Evolutionary conservation across 2,797 vertebrate genomes (phyloP).

Genomic region (Gymnothorax reevesii): DNA sequence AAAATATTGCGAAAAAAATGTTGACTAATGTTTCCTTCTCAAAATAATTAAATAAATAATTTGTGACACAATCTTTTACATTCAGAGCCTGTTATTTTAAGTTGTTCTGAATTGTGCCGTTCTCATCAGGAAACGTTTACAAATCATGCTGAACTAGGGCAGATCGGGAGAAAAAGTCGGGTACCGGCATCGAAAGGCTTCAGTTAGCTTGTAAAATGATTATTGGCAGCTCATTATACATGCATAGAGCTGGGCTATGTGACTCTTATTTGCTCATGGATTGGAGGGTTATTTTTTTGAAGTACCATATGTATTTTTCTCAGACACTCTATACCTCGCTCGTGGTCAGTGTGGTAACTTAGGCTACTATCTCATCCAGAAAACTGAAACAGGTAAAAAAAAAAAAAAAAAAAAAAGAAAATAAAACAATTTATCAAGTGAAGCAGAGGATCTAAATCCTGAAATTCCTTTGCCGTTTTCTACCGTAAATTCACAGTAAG

Average conservation of each 20-base stretch:
- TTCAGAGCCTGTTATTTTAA: background rate
- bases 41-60: too few species aligned
- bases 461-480: conserved; percentile 71
- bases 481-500: conserved; percentile 69
- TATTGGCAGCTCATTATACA: conserved; percentile 23
- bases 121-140: background rate
- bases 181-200: background rate
- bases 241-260: conserved; percentile 11
- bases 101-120: background rate
- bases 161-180: background rate
- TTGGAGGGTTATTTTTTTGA: conserved; percentile 54
- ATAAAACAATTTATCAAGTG: conserved; percentile 55
- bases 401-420: conserved; percentile 67
- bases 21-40: background rate
- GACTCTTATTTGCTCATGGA: conserved; percentile 63
- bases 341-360: conserved; percentile 25
- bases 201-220: background rate
- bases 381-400: conserved; percentile 62
- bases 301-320: conserved; percentile 46
- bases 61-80: too few species aligned
- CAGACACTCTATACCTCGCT: conserved; percentile 21
- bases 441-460: conserved; percentile 64
- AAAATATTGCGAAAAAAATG: background rate
- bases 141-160: background rate
- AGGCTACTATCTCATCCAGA: conserved; percentile 20